Evolutionary conservation across 1,140 invertebrate genomes (phyloP), one percentile per base, ranked within the genome.

Genomic region (Drosophila ohnishii): DNA sequence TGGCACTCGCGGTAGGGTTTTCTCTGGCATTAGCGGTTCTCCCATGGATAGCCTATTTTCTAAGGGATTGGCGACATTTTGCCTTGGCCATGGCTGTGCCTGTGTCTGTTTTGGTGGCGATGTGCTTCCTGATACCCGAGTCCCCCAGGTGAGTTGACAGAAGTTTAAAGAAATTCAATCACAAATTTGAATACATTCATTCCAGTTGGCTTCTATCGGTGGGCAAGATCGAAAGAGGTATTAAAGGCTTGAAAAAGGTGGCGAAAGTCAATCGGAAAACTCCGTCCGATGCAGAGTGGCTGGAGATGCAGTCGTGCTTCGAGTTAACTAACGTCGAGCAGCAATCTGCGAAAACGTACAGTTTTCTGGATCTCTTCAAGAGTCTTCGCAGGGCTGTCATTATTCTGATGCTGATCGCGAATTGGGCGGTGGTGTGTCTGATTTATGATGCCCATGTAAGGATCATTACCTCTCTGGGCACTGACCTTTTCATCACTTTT

Each of bases 401-500:
- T 42, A 95, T 95, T 0, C 90, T 96, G n/a, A 91, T 97, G 0
- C 92, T 97, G 16, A 95, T 96, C 70, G 50, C 96, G 1, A 95
- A 96, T 62, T 97, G 96, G 96, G 96, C 97, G 95, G 94, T 95
- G 7, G 95, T 97, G 59, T 96, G 95, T 1, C 82, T 98, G 86
- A 95, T 96, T 7, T 97, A 97, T 84, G 96, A 97, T 84, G 96
- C 96, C 1, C 96, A 97, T 85, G 95, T 97, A 1, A 92, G 96
- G 76, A 96, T 96, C 79, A 96, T 96, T 3, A 94, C 95, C 9
- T 95, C 95, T 40, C 92, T 97, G 6, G 96, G 95, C 1, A 90
- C 96, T 58, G 94, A 97, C 80, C 93, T 97, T 5, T 97, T 97
- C 80, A 90, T 97, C 37, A 96, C 96, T 1, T 97, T 97, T 85